Percentiles rank a stretch among this genome's conserved stretches.
These are phyloP conservation scores for Zaprionus vittiger DNA, from an alignment of 1,140 invertebrate genomes.

Conservation along the genomic window DNA sequence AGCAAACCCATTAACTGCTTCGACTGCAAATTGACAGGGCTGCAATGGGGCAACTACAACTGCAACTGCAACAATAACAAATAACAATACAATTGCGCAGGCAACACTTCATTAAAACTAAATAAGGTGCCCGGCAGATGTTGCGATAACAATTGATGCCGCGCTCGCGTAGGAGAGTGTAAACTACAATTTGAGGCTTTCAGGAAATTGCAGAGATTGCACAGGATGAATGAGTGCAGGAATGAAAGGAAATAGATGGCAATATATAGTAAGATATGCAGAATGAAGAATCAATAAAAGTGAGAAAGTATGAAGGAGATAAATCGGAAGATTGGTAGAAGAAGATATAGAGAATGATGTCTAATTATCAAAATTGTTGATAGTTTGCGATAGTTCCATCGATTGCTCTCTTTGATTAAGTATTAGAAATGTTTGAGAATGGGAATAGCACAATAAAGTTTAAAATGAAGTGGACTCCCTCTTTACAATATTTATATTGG, in stretches of 20 bases:
- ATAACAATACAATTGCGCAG: slow-evolving; percentile 44
- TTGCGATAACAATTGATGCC: slow-evolving; percentile 23
- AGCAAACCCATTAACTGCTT: slow-evolving; percentile 57
- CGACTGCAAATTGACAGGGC: slow-evolving; percentile 63
- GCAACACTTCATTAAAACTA: slow-evolving; percentile 75
- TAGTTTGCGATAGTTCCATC: no score
- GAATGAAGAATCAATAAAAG: no score
- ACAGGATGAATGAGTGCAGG: neutral
- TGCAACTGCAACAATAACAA: slow-evolving; percentile 41
- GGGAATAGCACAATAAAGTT: no score
- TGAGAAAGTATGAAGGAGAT: no score
- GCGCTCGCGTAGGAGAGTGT: slow-evolving; percentile 15
- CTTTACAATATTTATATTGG: no score
- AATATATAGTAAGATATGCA: no score
- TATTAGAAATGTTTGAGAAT: no score
- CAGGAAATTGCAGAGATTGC: slow-evolving; percentile 11
- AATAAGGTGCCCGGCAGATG: slow-evolving; percentile 68
- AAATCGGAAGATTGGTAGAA: no score
- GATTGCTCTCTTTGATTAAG: no score
- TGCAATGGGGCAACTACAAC: slow-evolving; percentile 21
- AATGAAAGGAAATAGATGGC: neutral
- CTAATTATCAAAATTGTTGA: no score
- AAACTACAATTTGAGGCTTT: slow-evolving; percentile 2
- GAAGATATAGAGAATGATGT: no score
- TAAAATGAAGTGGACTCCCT: no score